Conservation (phyloP, 2,888 invertebrate genomes). For the Acleris holmiana region DNA sequence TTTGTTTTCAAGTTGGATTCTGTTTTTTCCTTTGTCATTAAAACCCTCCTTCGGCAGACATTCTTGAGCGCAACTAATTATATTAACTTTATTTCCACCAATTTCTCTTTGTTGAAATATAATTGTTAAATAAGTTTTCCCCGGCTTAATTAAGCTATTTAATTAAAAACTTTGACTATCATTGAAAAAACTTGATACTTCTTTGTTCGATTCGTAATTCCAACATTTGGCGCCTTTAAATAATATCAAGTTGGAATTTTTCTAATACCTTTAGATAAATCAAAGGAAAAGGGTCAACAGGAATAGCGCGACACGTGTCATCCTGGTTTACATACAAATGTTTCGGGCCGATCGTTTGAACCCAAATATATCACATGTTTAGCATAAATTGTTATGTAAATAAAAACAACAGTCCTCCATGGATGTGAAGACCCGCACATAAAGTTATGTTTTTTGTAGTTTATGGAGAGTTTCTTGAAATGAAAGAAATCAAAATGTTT, state of each 20-base stretch:
- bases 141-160: background rate
- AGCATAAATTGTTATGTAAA: slow-evolving; percentile 69
- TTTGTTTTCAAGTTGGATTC: slow-evolving; percentile 15
- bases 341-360: slow-evolving; percentile 59
- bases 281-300: slow-evolving; percentile 54
- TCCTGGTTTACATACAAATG: slow-evolving; percentile 68
- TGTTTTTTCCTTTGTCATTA: slow-evolving; percentile 22
- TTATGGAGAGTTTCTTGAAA: background rate
- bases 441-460: slow-evolving; percentile 28
- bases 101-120: no score
- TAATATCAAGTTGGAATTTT: slow-evolving; percentile 15
- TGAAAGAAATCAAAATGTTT: background rate
- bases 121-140: background rate
- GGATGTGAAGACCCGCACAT: slow-evolving; percentile 45
- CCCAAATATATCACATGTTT: slow-evolving; percentile 68
- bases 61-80: background rate
- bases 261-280: slow-evolving; percentile 41
- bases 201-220: background rate
- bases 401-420: slow-evolving; percentile 54
- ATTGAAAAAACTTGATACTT: background rate
- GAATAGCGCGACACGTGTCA: slow-evolving; percentile 57
- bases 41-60: slow-evolving; percentile 7
- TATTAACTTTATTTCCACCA: no score
- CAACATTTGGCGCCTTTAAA: slow-evolving; percentile 6
- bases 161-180: background rate